Conservation (phyloP, 2,888 invertebrate species). For the Trichogramma dendrolimi region DNA sequence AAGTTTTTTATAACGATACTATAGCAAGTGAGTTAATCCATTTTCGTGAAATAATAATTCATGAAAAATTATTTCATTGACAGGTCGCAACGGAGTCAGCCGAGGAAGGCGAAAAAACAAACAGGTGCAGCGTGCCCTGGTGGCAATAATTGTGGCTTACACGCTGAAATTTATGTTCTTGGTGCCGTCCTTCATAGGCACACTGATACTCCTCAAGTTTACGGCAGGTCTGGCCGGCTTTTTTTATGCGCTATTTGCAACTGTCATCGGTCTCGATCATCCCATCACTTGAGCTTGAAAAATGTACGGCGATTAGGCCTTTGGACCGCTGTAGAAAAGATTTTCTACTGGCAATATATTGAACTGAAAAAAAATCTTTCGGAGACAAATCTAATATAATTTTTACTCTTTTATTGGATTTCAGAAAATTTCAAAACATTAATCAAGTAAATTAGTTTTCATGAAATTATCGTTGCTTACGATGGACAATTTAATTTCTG, state of each 20-base stretch:
- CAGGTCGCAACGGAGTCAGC: constrained; percentile 12
- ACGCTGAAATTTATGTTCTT: constrained; percentile 78
- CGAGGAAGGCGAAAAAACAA: constrained; percentile 48
- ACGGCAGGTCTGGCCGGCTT: constrained; percentile 80
- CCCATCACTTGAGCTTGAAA: constrained; percentile 4
- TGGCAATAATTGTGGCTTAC: constrained; percentile 75
- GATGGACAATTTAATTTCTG: too few species aligned
- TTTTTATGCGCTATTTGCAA: constrained; percentile 82
- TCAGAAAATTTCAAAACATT: too few species aligned
- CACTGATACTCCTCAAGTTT: constrained; percentile 67
- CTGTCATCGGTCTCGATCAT: constrained; percentile 68
- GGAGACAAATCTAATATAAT: too few species aligned
- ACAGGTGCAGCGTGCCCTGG: constrained; percentile 66
- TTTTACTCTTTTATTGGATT: too few species aligned
- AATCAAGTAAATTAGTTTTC: too few species aligned
- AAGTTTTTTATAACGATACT: background rate
- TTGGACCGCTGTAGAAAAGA: too few species aligned
- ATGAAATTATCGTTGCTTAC: too few species aligned
- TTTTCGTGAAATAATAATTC: constrained; percentile 25
- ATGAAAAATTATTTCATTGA: constrained; percentile 48
- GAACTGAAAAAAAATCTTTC: too few species aligned
- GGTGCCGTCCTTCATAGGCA: constrained; percentile 71
- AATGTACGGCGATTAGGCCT: background rate
- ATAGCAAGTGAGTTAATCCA: background rate
- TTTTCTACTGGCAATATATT: too few species aligned